These are phyloP conservation scores for Tadarida brasiliensis DNA, from an alignment of 2,797 vertebrate species.

Conservation along the genomic window DNA sequence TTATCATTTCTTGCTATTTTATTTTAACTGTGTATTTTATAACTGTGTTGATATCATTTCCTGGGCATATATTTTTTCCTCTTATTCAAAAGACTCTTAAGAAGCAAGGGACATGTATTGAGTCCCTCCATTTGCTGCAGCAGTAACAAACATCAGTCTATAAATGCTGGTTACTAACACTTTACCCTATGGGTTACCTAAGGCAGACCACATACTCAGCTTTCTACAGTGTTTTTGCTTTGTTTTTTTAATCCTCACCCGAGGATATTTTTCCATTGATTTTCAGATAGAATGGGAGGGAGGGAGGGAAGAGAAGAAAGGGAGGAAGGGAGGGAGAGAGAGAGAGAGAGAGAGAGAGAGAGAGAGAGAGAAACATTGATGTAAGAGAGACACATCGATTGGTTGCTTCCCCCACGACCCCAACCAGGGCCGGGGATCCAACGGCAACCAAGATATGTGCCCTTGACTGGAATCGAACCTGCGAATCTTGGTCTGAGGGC, in stretches of 20 bases:
- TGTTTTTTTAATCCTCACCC: background rate
- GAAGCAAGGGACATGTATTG: background rate
- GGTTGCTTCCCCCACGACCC: too few species aligned
- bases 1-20: background rate
- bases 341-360: too few species aligned
- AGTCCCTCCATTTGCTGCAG: background rate
- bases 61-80: background rate
- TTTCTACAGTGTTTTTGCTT: background rate
- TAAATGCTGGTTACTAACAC: background rate
- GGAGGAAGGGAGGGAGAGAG: too few species aligned
- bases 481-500: too few species aligned
- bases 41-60: background rate
- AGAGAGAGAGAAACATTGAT: too few species aligned
- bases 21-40: slow-evolving; percentile 15
- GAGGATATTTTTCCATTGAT: too few species aligned
- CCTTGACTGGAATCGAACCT: too few species aligned
- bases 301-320: too few species aligned
- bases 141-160: background rate
- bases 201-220: background rate
- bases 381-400: too few species aligned
- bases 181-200: background rate
- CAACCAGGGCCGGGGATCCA: too few species aligned
- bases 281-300: too few species aligned
- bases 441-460: too few species aligned
- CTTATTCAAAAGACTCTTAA: slow-evolving; percentile 23